Percentiles rank a stretch among this genome's conserved stretches.
These are phyloP conservation scores for Paradisaea rubra DNA, from an alignment of 2,113 vertebrate species.

Conservation along the genomic window DNA sequence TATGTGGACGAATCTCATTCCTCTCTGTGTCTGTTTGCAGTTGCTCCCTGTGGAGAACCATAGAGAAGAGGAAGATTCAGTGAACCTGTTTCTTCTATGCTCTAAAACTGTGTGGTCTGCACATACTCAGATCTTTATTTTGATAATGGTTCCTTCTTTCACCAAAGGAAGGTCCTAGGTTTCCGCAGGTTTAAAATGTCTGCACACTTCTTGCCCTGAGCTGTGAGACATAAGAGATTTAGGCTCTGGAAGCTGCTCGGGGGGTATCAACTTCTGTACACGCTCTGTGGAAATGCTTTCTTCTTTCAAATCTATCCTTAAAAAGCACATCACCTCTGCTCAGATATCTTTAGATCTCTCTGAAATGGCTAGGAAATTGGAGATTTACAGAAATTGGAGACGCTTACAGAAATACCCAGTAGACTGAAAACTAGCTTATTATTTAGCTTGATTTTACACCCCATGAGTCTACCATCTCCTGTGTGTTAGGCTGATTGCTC, in stretches of 20 bases:
- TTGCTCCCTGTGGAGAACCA: not conserved
- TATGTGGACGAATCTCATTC: not conserved
- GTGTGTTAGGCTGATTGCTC: not conserved
- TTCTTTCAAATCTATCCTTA: not conserved
- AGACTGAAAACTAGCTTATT: not conserved
- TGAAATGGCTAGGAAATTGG: not conserved
- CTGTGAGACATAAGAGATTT: not conserved
- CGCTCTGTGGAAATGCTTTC: not conserved
- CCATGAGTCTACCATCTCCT: rapidly evolving
- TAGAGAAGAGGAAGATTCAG: not conserved
- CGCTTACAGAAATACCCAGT: not conserved
- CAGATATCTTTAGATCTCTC: not conserved
- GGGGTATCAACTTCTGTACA: not conserved
- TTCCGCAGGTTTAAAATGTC: not conserved
- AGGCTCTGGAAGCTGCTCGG: not conserved
- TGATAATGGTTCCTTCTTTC: not conserved
- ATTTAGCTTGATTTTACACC: not conserved
- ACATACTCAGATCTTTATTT: not conserved
- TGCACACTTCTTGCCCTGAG: not conserved
- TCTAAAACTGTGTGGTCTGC: not conserved
- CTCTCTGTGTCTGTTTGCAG: not conserved
- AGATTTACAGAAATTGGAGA: not conserved
- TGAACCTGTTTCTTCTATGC: not conserved
- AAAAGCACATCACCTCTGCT: not conserved
- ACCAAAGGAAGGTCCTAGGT: not conserved